These are phyloP conservation scores for Alviniconcha marisindica DNA, from an alignment of 1,140 invertebrate genomes.

Conservation along the genomic window DNA sequence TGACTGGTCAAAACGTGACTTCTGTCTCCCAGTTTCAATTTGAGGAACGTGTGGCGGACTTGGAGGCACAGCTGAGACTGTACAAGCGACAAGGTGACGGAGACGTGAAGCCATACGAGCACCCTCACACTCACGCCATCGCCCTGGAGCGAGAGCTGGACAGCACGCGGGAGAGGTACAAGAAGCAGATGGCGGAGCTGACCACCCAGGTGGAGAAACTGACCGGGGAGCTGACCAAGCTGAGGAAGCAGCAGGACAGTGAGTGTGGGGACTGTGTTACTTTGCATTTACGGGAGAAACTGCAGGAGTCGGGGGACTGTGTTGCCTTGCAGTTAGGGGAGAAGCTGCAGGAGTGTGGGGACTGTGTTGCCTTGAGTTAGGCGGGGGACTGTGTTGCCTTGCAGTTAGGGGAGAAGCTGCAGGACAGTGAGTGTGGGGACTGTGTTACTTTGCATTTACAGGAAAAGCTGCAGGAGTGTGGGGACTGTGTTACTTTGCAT, in stretches of 20 bases:
- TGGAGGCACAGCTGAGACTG: constrained; percentile 68
- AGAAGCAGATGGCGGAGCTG: constrained; percentile 64
- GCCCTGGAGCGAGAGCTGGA: constrained; percentile 73
- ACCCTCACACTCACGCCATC: constrained; percentile 64
- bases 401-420: too few species aligned
- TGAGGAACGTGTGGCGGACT: constrained; percentile 71
- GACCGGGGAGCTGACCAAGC: constrained; percentile 61
- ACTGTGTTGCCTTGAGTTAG: too few species aligned
- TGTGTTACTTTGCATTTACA: too few species aligned
- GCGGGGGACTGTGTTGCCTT: too few species aligned
- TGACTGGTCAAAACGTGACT: too few species aligned
- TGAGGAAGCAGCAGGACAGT: constrained; percentile 62
- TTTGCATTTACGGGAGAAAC: too few species aligned
- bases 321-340: too few species aligned
- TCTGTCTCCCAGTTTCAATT: constrained; percentile 67
- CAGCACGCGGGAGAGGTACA: constrained; percentile 65
- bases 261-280: too few species aligned
- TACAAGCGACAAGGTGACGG: constrained; percentile 50
- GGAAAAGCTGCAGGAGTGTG: too few species aligned
- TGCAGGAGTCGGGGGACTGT: too few species aligned
- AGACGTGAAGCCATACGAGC: constrained; percentile 56
- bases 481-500: too few species aligned
- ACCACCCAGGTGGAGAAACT: constrained; percentile 62
- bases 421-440: constrained; percentile 60
- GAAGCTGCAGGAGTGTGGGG: too few species aligned